A percentile compares a stretch with the other conserved stretches of the same genome.
Evolutionary conservation across 2,888 invertebrate species (phyloP).

Genomic region (Lepidocyrtinus sp.): DNA sequence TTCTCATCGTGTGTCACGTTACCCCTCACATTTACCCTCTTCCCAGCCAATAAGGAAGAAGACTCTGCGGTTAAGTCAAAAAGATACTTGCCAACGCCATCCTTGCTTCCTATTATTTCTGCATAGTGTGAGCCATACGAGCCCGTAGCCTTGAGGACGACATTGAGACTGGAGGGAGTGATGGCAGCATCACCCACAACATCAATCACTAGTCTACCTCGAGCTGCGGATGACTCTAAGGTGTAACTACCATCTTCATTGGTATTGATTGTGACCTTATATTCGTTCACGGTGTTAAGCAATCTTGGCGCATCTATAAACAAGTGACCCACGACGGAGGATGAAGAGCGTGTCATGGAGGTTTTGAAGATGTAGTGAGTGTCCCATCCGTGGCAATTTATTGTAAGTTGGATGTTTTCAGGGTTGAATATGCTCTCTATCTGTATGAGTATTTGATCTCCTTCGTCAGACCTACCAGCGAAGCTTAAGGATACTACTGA

Average conservation of each 20-base stretch:
- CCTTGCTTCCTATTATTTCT: slow-evolving; percentile 30
- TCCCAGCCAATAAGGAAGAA: slow-evolving; percentile 61
- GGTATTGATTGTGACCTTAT: slow-evolving; percentile 48
- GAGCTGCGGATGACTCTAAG: slow-evolving; percentile 39
- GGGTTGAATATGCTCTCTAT: slow-evolving; percentile 39
- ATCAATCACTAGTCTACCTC: slow-evolving; percentile 44
- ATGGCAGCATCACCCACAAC: slow-evolving; percentile 51
- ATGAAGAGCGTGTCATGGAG: slow-evolving; percentile 3
- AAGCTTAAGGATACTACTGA: slow-evolving; percentile 41
- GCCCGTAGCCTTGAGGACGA: slow-evolving; percentile 50
- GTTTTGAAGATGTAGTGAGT: slow-evolving; percentile 46
- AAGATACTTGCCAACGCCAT: slow-evolving; percentile 25
- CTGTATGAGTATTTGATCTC: slow-evolving; percentile 35
- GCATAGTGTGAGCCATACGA: slow-evolving; percentile 58
- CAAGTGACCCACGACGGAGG: slow-evolving; percentile 30
- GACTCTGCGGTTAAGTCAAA: slow-evolving; percentile 65
- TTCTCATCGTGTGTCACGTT: slow-evolving; percentile 27
- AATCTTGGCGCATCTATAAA: slow-evolving; percentile 55
- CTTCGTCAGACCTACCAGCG: slow-evolving; percentile 34
- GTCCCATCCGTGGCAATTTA: slow-evolving; percentile 47
- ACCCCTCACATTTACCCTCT: slow-evolving; percentile 54
- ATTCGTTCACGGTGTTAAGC: slow-evolving; percentile 40
- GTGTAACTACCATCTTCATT: slow-evolving; percentile 41
- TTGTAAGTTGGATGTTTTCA: slow-evolving; percentile 29
- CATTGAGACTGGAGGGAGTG: background rate